These are phyloP conservation scores for Magallana ariakensis DNA, from an alignment of 1,140 invertebrate genomes.

Conservation along the genomic window DNA sequence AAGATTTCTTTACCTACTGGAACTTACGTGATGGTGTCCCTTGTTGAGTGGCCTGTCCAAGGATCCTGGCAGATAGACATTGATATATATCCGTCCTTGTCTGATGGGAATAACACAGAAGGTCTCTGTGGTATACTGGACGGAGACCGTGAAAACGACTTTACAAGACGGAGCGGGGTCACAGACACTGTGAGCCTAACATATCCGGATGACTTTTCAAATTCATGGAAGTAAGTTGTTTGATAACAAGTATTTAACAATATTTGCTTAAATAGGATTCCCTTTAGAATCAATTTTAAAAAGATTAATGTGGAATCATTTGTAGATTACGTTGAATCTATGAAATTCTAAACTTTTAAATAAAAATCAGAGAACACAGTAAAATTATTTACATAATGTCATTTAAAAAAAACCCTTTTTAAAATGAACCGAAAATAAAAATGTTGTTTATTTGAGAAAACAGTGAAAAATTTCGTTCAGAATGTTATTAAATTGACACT, in stretches of 20 bases:
- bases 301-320: no score
- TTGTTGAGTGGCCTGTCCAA: neutral
- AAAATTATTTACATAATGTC: no score
- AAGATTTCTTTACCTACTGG: neutral
- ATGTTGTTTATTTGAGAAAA: no score
- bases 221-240: neutral
- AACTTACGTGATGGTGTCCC: neutral
- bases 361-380: no score
- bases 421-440: no score
- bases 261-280: no score
- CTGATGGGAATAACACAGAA: neutral
- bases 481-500: no score
- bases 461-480: no score
- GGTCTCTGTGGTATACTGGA: neutral
- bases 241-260: no score
- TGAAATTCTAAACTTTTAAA: no score
- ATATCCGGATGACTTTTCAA: neutral
- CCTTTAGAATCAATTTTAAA: no score
- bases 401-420: no score
- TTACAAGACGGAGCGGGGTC: neutral
- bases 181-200: neutral
- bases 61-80: neutral
- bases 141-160: neutral
- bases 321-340: neutral
- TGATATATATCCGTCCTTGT: neutral